A percentile compares a stretch with the other conserved stretches of the same genome.
Conservation (phyloP, 2,113 vertebrate species). For the Micronisus gabar region DNA sequence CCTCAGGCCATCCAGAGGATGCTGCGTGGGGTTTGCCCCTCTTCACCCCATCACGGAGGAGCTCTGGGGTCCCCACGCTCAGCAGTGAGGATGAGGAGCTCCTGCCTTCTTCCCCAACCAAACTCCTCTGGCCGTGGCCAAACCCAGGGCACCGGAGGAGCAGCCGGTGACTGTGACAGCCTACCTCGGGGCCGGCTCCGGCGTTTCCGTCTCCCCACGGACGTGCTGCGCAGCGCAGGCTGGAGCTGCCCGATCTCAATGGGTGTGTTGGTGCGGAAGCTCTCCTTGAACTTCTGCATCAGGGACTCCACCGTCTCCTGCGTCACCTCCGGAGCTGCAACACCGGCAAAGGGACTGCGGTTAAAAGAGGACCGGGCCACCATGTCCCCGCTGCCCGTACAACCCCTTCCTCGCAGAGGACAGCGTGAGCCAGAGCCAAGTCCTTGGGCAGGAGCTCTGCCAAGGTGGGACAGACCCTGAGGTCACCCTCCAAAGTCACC, state of each 20-base stretch:
- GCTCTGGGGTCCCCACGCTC: fast-evolving
- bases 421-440: fast-evolving
- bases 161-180: not conserved
- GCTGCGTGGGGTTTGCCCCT: not conserved
- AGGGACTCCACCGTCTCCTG: conserved; percentile 92
- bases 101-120: not conserved
- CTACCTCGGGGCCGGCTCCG: conserved; percentile 87
- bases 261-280: conserved; percentile 89
- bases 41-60: not conserved
- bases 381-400: fast-evolving
- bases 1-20: not conserved
- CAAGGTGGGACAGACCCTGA: no score
- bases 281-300: conserved; percentile 98
- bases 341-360: conserved; percentile 2
- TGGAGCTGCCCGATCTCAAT: conserved; percentile 92
- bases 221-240: conserved; percentile 81
- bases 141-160: fast-evolving
- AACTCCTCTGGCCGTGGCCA: fast-evolving
- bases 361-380: not conserved
- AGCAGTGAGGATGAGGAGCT: not conserved
- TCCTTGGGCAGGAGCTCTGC: not conserved
- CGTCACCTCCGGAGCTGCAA: conserved; percentile 81
- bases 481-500: not conserved
- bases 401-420: no score
- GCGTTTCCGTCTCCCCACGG: conserved; percentile 83